Evolutionary conservation across 2,113 vertebrate genomes (phyloP).

Genomic region (Delphinapterus leucas): DNA sequence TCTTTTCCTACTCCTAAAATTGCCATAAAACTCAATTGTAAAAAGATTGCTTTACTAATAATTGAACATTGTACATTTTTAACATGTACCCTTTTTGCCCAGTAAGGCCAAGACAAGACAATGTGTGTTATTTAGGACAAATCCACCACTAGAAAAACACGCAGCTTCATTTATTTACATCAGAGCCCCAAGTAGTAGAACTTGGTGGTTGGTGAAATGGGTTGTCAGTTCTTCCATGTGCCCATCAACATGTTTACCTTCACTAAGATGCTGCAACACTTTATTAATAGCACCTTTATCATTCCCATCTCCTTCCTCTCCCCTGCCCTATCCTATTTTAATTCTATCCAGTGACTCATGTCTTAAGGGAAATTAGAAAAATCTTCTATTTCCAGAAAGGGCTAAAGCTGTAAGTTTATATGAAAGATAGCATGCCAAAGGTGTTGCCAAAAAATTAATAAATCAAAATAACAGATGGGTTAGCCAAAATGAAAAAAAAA

Average conservation of each 20-base stretch:
- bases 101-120: background rate
- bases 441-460: constrained; percentile 31
- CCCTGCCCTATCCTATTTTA: background rate
- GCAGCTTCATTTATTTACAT: background rate
- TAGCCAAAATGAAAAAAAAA: constrained; percentile 44
- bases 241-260: fast-evolving
- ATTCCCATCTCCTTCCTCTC: background rate
- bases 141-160: background rate
- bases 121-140: background rate
- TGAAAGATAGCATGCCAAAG: background rate
- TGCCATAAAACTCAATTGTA: background rate
- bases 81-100: background rate
- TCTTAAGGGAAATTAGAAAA: constrained; percentile 26
- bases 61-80: background rate
- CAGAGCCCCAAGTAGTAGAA: background rate
- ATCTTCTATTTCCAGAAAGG: background rate
- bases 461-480: constrained; percentile 49
- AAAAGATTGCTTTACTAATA: background rate
- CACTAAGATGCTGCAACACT: fast-evolving
- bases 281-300: background rate
- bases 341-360: background rate
- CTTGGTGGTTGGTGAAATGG: background rate
- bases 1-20: background rate
- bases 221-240: fast-evolving
- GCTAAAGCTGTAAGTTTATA: background rate